Percentiles rank a stretch among this genome's conserved stretches.
Evolutionary conservation across 2,113 vertebrate species (phyloP).

Genomic region (Lanius collurio): DNA sequence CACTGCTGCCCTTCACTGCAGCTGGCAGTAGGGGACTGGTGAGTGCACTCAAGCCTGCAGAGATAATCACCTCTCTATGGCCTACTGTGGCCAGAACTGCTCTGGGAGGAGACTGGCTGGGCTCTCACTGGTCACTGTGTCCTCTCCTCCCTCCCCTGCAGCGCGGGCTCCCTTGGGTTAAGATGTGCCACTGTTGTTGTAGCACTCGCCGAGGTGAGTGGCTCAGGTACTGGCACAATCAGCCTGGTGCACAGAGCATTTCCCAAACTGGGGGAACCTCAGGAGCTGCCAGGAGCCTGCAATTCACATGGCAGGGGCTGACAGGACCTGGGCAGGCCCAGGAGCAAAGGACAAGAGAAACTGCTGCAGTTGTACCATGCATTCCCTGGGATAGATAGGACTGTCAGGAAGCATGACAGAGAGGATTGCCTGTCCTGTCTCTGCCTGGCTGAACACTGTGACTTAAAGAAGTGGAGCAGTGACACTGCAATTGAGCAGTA

Average conservation of each 20-base stretch:
- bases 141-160: not conserved
- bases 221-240: not conserved
- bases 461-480: not conserved
- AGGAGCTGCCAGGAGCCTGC: not conserved
- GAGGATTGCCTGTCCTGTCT: not conserved
- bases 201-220: not conserved
- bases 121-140: not conserved
- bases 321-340: not conserved
- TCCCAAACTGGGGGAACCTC: not conserved
- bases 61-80: not conserved
- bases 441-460: not conserved
- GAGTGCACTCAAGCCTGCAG: not conserved
- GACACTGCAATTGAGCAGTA: not conserved
- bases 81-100: not conserved
- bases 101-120: not conserved
- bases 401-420: not conserved
- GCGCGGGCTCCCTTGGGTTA: not conserved
- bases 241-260: not conserved
- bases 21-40: not conserved
- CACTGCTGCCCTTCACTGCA: not conserved
- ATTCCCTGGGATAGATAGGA: not conserved
- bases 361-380: not conserved
- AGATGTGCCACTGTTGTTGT: not conserved
- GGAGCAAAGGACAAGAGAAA: not conserved
- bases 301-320: not conserved